A percentile compares a stretch with the other conserved stretches of the same genome.
Evolutionary conservation across 2,797 vertebrate genomes (phyloP).

Genomic region (Naso thynnoides): DNA sequence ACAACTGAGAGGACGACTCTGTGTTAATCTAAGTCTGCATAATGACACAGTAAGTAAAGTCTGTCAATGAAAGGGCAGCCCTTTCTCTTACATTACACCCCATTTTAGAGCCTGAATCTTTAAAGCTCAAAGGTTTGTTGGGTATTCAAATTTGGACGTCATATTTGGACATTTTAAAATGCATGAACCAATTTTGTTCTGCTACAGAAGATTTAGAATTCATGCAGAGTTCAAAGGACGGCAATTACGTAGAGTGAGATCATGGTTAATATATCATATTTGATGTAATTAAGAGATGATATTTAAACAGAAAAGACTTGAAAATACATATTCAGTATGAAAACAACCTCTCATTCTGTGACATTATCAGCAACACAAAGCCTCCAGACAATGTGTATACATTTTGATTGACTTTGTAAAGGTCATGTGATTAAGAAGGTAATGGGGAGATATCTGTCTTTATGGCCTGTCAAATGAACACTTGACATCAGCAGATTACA

Average conservation of each 20-base stretch:
- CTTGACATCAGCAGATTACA: constrained; percentile 59
- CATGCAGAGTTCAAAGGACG: constrained; percentile 5
- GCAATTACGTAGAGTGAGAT: constrained; percentile 10
- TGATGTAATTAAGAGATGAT: constrained; percentile 14
- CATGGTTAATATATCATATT: not conserved
- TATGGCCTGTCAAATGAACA: constrained; percentile 57
- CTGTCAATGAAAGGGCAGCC: not conserved
- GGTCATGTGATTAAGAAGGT: constrained; percentile 67
- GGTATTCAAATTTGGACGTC: constrained; percentile 14
- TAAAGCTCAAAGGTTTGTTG: constrained; percentile 14
- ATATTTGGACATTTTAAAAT: constrained; percentile 19
- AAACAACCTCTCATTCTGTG: constrained; percentile 25
- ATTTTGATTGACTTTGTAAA: constrained; percentile 73
- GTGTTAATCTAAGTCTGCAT: not conserved
- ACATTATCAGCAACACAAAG: constrained; percentile 34
- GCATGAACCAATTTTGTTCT: constrained; percentile 12
- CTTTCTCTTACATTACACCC: not conserved
- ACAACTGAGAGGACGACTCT: not conserved
- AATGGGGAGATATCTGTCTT: constrained; percentile 69
- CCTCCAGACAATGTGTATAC: constrained; percentile 33
- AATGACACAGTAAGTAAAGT: not conserved
- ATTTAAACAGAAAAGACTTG: constrained; percentile 17
- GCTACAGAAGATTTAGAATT: constrained; percentile 2
- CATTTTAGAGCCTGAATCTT: constrained; percentile 1
- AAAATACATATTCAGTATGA: constrained; percentile 45